These are phyloP conservation scores for Platynereis dumerilii DNA, from an alignment of 2,888 invertebrate species.

Conservation along the genomic window DNA sequence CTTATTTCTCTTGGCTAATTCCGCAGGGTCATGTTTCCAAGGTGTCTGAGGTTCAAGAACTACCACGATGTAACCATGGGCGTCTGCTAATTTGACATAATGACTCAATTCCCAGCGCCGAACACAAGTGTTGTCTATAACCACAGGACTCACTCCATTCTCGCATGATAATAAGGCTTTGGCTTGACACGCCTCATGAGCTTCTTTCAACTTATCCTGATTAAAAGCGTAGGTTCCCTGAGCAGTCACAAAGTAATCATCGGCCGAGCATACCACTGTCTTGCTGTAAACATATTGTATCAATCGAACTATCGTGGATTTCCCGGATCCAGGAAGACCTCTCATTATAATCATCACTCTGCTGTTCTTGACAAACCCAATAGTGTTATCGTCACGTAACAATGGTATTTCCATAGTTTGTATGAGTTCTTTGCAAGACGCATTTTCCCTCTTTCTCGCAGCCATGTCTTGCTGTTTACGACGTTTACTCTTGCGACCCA, in stretches of 20 bases:
- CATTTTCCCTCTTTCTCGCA: too few relatives aligned
- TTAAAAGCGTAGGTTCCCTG: conserved; percentile 51
- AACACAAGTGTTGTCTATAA: conserved; percentile 63
- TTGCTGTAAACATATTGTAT: conserved; percentile 45
- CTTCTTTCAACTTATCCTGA: conserved; percentile 45
- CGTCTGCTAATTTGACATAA: conserved; percentile 52
- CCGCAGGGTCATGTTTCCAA: conserved; percentile 53
- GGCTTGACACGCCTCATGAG: conserved; percentile 54
- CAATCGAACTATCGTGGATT: conserved; percentile 53
- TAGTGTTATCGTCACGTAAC: conserved; percentile 12
- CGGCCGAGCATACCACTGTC: conserved; percentile 58
- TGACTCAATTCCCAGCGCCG: conserved; percentile 56
- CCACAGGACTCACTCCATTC: conserved; percentile 43
- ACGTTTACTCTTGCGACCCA: too few relatives aligned
- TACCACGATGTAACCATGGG: conserved; percentile 52
- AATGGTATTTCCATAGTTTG: conserved; percentile 18
- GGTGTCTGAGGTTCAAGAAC: conserved; percentile 58
- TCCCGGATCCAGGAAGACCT: conserved; percentile 63
- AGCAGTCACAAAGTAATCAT: conserved; percentile 51
- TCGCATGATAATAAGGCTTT: conserved; percentile 48
- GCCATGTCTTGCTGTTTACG: too few relatives aligned
- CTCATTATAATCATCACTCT: conserved; percentile 60
- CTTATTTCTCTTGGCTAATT: conserved; percentile 48
- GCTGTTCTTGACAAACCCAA: conserved; percentile 16
- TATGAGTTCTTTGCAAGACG: neutral